Percentiles rank a stretch among this genome's conserved stretches.
Conservation (phyloP, 2,797 vertebrate genomes). For the Danio tinwini region DNA sequence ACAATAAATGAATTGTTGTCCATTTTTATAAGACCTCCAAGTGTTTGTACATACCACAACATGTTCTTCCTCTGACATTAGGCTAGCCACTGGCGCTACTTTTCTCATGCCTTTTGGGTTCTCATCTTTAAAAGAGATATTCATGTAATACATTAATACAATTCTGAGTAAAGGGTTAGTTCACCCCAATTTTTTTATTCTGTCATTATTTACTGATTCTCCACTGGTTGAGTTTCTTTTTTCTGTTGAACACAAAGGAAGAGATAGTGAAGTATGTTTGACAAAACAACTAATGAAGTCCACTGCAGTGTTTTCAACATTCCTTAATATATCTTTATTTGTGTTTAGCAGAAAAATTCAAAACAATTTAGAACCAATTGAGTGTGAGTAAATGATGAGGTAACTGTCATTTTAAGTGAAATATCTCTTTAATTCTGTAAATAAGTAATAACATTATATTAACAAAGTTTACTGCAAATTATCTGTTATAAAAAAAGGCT, state of each 20-base stretch:
- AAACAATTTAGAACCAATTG: no score
- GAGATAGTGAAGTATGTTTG: no score
- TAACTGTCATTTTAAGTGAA: no score
- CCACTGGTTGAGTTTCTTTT: no score
- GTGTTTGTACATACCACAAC: slow-evolving; percentile 57
- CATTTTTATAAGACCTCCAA: background rate
- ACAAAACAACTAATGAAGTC: no score
- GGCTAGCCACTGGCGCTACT: slow-evolving; percentile 56
- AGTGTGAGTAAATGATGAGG: no score
- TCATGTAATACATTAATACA: background rate
- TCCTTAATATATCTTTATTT: no score
- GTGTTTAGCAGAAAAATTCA: no score
- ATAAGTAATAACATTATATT: background rate
- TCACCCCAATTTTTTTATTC: no score
- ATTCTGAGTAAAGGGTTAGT: background rate
- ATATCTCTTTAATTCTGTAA: background rate
- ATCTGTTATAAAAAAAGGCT: background rate
- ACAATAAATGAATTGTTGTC: background rate
- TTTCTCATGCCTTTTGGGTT: slow-evolving; percentile 49
- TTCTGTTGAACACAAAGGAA: no score
- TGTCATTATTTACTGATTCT: no score
- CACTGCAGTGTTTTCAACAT: no score
- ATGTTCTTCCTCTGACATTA: slow-evolving; percentile 38
- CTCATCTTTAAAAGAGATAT: slow-evolving; percentile 40
- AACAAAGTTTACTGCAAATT: background rate